Conservation (phyloP, 2,888 invertebrate species). For the Tortrix viridana region DNA sequence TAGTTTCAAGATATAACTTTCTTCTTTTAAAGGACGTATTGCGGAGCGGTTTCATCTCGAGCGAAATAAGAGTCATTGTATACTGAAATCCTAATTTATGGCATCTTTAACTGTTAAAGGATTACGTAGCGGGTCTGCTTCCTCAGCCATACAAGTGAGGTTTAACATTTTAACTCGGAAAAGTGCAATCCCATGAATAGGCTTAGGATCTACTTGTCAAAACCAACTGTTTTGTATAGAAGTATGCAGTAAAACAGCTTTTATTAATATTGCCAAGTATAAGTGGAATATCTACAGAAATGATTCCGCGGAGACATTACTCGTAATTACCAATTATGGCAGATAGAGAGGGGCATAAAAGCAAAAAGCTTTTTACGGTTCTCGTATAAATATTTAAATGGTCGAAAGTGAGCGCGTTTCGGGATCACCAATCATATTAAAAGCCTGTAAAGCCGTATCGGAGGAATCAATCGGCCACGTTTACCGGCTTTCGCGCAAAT, state of each 20-base stretch:
- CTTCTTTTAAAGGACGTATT: no score
- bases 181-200: constrained; percentile 21
- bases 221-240: not conserved
- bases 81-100: constrained; percentile 34
- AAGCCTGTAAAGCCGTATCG: constrained; percentile 48
- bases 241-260: constrained; percentile 5
- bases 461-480: constrained; percentile 43
- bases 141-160: constrained; percentile 13
- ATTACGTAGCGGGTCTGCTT: constrained; percentile 21
- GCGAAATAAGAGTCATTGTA: constrained; percentile 29
- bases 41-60: constrained; percentile 5
- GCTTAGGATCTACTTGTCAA: constrained; percentile 8
- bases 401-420: constrained; percentile 44
- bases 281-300: constrained; percentile 14
- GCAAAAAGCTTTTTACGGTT: constrained; percentile 35
- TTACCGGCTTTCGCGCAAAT: constrained; percentile 62
- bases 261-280: not conserved
- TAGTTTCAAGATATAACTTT: no score
- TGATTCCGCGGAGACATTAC: constrained; percentile 21
- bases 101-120: constrained; percentile 25
- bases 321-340: constrained; percentile 28
- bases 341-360: constrained; percentile 36
- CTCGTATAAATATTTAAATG: constrained; percentile 43
- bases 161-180: constrained; percentile 18
- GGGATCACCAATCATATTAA: constrained; percentile 49